Conservation (phyloP, 2,797 vertebrate species). For the Chloroceryle amazona region DNA sequence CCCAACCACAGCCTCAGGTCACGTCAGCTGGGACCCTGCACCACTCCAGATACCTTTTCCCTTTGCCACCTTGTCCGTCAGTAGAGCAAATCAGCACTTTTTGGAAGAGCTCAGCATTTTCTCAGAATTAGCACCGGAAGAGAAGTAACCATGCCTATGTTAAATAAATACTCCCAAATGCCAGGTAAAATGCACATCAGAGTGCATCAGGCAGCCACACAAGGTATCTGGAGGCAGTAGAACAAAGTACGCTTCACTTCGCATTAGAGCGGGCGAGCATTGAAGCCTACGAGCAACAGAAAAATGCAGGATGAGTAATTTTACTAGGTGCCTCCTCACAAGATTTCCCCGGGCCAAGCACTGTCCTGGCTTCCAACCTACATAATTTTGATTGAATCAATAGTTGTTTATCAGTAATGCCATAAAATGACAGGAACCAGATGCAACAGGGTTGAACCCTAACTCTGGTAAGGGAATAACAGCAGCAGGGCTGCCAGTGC, state of each 20-base stretch:
- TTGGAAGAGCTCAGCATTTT: background rate
- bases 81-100: background rate
- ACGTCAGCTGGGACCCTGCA: slow-evolving; percentile 23
- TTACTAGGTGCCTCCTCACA: slow-evolving; percentile 42
- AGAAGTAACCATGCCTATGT: background rate
- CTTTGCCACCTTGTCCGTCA: background rate
- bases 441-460: background rate
- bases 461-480: background rate
- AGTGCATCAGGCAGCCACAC: slow-evolving; percentile 34
- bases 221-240: slow-evolving; percentile 71
- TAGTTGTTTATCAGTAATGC: background rate
- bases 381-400: slow-evolving; percentile 32
- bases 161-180: slow-evolving; percentile 70
- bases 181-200: slow-evolving; percentile 79
- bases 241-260: slow-evolving; percentile 75
- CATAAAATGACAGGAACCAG: slow-evolving; percentile 26
- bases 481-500: background rate
- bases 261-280: slow-evolving; percentile 20
- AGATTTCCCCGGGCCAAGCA: slow-evolving; percentile 52
- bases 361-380: slow-evolving; percentile 21
- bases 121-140: background rate
- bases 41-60: background rate
- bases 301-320: slow-evolving; percentile 69
- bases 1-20: slow-evolving; percentile 1
- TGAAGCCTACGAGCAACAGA: slow-evolving; percentile 66